Conservation (phyloP, 2,797 vertebrate species). For the Antrozous pallidus region DNA sequence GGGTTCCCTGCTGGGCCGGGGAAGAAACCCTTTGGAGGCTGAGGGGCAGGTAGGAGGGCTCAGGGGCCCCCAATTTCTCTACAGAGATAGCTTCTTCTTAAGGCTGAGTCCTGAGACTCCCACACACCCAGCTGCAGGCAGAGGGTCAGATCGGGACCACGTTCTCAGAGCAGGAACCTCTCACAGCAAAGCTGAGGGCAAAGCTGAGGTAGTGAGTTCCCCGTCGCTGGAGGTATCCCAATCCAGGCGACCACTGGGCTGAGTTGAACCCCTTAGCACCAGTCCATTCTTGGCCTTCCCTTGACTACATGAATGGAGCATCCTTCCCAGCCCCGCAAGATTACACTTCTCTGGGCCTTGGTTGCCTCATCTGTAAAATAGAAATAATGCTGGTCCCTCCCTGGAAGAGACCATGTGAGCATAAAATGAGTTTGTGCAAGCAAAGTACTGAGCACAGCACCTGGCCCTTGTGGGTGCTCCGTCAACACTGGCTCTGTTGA, state of each 20-base stretch:
- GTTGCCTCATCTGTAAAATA: background rate
- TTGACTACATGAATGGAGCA: background rate
- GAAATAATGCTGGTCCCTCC: background rate
- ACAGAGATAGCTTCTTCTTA: background rate
- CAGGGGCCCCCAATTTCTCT: background rate
- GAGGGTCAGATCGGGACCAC: background rate
- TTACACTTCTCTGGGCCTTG: background rate
- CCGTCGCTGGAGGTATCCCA: background rate
- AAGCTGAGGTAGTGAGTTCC: background rate
- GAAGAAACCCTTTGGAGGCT: background rate
- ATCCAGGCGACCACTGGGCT: background rate
- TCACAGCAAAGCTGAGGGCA: background rate
- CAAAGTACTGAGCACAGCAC: background rate
- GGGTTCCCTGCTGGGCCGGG: background rate
- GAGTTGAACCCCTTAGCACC: background rate
- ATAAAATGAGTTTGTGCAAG: background rate
- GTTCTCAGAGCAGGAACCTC: background rate
- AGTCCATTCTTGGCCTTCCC: background rate
- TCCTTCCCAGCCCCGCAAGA: background rate
- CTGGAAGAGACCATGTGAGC: background rate
- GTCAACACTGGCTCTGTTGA: fast-evolving
- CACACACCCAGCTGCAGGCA: background rate
- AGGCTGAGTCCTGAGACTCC: background rate
- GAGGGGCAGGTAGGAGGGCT: background rate
- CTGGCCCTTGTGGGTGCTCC: background rate